Percentiles rank a stretch among this genome's conserved stretches.
Evolutionary conservation across 2,113 vertebrate genomes (phyloP).

Genomic region (Noctilio leporinus): DNA sequence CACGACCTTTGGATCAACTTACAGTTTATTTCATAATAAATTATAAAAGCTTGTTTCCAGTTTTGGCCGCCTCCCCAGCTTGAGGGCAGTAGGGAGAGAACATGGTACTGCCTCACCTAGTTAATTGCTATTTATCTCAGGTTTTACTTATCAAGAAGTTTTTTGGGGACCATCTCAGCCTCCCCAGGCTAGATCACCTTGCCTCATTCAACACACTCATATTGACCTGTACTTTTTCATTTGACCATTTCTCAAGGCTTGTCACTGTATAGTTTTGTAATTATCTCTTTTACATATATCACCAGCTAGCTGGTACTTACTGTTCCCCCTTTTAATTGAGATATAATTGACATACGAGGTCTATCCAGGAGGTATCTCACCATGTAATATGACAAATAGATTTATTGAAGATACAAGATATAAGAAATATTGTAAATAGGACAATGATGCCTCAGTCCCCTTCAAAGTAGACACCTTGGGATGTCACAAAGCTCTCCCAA

Average conservation of each 20-base stretch:
- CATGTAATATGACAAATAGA: no score
- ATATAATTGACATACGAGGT: not conserved
- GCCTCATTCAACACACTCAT: not conserved
- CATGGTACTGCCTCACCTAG: not conserved
- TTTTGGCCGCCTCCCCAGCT: slow-evolving; percentile 20
- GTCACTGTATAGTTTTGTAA: not conserved
- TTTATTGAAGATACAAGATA: no score
- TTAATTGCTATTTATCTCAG: not conserved
- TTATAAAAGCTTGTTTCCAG: slow-evolving; percentile 52
- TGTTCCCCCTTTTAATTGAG: not conserved
- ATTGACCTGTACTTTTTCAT: not conserved
- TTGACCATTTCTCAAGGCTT: not conserved
- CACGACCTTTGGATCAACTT: no score
- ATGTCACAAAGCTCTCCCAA: no score
- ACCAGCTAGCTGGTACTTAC: not conserved
- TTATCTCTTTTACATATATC: not conserved
- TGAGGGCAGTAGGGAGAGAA: not conserved
- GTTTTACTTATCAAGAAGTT: not conserved
- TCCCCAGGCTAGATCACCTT: not conserved
- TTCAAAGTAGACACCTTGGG: no score
- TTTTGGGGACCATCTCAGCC: not conserved
- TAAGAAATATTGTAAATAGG: no score
- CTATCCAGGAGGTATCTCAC: no score
- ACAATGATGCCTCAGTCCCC: no score
- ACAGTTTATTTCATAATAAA: not conserved